A percentile compares a stretch with the other conserved stretches of the same genome.
phyloP scores from a whole-genome alignment of 2,888 invertebrate genomes.

The Ophion ventricosus region DNA sequence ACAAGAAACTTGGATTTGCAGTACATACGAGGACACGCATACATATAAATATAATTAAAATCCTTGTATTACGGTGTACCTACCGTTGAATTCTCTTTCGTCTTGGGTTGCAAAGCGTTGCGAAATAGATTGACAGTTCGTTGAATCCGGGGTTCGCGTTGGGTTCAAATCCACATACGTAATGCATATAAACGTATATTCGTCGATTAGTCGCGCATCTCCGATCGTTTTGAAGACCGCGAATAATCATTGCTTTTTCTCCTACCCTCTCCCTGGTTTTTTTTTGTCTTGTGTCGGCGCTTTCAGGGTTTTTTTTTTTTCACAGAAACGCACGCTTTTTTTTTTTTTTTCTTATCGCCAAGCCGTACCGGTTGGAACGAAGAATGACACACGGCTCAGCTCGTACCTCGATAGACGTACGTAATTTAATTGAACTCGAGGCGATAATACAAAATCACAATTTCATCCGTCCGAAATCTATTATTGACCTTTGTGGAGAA shows the following conservation, averaged over 20 bases:
- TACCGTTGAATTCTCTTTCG: conserved; percentile 38
- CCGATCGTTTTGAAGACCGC: conserved; percentile 57
- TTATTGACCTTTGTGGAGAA: not conserved
- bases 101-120: conserved; percentile 65
- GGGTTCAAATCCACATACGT: conserved; percentile 18
- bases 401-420: not conserved
- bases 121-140: conserved; percentile 67
- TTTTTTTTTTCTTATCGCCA: conserved; percentile 15
- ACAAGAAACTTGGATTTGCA: no score
- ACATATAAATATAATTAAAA: no score
- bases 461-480: not conserved
- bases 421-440: not conserved
- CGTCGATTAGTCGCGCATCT: conserved; percentile 63
- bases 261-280: not conserved
- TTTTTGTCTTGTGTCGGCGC: no score
- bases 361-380: not conserved
- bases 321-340: not conserved
- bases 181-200: conserved; percentile 4
- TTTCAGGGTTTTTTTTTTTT: conserved; percentile 14
- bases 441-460: not conserved
- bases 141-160: conserved; percentile 49
- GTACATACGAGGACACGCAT: no score
- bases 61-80: conserved; percentile 10
- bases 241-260: conserved; percentile 43
- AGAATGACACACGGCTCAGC: conserved; percentile 37